Conservation (phyloP, 1,140 invertebrate genomes). For the Drosophila rhopaloa region DNA sequence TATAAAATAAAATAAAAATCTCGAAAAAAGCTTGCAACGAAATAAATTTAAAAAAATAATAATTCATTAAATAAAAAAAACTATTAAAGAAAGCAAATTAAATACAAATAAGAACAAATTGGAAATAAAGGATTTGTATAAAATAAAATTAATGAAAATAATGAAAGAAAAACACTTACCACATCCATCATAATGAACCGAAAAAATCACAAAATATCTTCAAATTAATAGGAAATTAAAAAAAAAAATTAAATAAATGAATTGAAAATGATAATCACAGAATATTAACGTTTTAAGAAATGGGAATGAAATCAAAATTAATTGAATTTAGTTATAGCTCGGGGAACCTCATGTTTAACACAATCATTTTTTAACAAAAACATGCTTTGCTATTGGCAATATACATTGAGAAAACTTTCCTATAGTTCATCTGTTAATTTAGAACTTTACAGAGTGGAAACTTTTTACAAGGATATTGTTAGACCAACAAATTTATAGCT, state of each 20-base stretch:
- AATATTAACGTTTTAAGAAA: constrained; percentile 8
- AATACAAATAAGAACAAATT: not conserved
- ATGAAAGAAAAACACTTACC: constrained; percentile 31
- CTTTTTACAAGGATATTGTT: constrained; percentile 74
- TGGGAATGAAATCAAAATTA: constrained; percentile 4
- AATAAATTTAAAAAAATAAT: too few relatives aligned
- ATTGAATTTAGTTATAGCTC: constrained; percentile 10
- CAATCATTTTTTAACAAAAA: constrained; percentile 67
- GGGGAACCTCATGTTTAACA: constrained; percentile 23
- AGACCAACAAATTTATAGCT: constrained; percentile 81
- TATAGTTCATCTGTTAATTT: constrained; percentile 11
- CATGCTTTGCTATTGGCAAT: constrained; percentile 77
- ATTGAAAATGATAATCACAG: not conserved
- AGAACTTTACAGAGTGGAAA: constrained; percentile 33
- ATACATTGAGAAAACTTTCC: constrained; percentile 67
- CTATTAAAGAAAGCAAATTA: not conserved
- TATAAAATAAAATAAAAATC: not conserved
- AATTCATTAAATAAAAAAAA: not conserved
- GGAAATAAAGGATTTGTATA: not conserved
- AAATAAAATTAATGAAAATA: not conserved
- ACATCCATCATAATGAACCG: constrained; percentile 11
- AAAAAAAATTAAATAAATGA: constrained; percentile 16
- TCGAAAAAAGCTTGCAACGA: not conserved
- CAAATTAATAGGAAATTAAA: not conserved
- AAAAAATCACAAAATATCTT: not conserved